These are phyloP conservation scores for Meloe dianella DNA, from an alignment of 2,888 invertebrate species.

Conservation along the genomic window DNA sequence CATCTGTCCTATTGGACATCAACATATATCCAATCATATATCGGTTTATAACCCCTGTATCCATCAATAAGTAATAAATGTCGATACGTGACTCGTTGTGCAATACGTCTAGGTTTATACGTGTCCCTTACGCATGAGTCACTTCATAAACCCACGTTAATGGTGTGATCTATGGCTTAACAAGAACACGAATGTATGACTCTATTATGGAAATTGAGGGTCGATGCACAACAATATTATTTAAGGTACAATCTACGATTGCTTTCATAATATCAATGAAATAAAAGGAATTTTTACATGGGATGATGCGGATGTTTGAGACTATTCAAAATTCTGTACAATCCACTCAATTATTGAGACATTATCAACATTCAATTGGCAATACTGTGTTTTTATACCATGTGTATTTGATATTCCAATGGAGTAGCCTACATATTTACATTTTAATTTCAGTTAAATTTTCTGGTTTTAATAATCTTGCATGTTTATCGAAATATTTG, in stretches of 20 bases:
- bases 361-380: conserved; percentile 8
- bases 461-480: conserved; percentile 1
- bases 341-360: conserved; percentile 7
- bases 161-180: conserved; percentile 49
- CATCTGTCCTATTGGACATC: conserved; percentile 52
- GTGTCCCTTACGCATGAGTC: conserved; percentile 53
- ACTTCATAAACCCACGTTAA: conserved; percentile 51
- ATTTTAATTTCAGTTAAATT: not conserved
- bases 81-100: conserved; percentile 45
- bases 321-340: conserved; percentile 8
- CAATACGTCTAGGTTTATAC: conserved; percentile 44
- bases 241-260: not conserved
- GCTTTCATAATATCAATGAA: not conserved
- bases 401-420: conserved; percentile 5
- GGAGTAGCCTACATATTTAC: not conserved
- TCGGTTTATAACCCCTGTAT: conserved; percentile 42
- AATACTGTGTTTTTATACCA: not conserved
- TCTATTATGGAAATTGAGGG: conserved; percentile 47
- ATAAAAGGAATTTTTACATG: not conserved
- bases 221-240: conserved; percentile 24
- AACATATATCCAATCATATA: conserved; percentile 52
- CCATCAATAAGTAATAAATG: conserved; percentile 55
- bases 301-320: not conserved
- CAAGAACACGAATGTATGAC: conserved; percentile 46
- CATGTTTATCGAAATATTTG: not conserved